A percentile compares a stretch with the other conserved stretches of the same genome.
Conservation (phyloP, 2,113 vertebrate genomes). For the Acanthochromis polyacanthus region DNA sequence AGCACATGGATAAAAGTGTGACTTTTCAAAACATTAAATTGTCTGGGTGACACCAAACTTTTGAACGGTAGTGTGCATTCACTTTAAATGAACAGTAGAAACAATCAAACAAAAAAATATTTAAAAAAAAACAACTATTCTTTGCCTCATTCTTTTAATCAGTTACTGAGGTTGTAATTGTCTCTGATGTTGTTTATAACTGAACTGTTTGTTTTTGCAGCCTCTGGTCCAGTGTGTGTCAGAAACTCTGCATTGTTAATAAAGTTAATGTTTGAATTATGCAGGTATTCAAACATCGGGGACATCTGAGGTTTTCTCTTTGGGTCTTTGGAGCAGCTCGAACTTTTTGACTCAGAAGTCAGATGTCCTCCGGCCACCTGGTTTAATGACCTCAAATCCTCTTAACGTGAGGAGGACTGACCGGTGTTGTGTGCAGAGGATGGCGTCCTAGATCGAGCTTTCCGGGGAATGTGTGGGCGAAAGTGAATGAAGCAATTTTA, state of each 20-base stretch:
- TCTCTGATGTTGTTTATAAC: neutral
- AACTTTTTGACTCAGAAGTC: conserved; percentile 21
- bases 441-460: conserved; percentile 6
- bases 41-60: too few relatives aligned
- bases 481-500: neutral
- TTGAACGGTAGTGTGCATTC: too few relatives aligned
- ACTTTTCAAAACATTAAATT: too few relatives aligned
- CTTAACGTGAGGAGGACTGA: conserved; percentile 48
- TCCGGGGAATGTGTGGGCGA: neutral
- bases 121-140: too few relatives aligned
- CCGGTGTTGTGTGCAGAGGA: conserved; percentile 14
- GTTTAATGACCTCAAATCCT: conserved; percentile 62
- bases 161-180: neutral
- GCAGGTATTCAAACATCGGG: neutral
- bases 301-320: neutral
- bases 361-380: conserved; percentile 35
- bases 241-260: neutral
- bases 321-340: neutral
- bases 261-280: too few relatives aligned
- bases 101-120: too few relatives aligned
- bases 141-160: neutral
- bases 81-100: too few relatives aligned
- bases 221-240: neutral
- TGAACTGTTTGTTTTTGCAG: neutral
- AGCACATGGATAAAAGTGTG: too few relatives aligned